Evolutionary conservation across 1,140 invertebrate species (phyloP).

Genomic region (Thaumatotibia leucotreta): DNA sequence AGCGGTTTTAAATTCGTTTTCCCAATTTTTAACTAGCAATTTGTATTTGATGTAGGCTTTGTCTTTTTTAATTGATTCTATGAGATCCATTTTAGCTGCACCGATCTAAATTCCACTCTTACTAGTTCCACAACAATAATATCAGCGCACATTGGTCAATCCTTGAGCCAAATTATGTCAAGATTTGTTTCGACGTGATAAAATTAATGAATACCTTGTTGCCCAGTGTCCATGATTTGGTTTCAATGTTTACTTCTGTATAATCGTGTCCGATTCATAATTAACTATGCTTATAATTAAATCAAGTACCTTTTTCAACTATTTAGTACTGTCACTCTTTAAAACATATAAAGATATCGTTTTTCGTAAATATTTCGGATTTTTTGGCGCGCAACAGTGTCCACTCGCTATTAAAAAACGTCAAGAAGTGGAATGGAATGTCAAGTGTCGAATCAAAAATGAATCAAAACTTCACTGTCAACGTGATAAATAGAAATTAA

Average conservation of each 20-base stretch:
- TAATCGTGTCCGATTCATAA: not conserved
- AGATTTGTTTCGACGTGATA: not conserved
- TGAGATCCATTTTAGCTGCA: constrained; percentile 50
- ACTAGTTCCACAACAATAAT: not conserved
- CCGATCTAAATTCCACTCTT: not conserved
- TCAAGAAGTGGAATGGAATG: too few species aligned
- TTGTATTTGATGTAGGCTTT: constrained; percentile 80
- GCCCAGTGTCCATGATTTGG: not conserved
- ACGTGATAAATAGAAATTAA: too few species aligned
- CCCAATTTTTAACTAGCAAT: constrained; percentile 86
- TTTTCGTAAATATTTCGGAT: not conserved
- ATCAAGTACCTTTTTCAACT: not conserved
- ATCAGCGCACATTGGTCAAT: not conserved
- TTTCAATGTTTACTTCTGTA: not conserved
- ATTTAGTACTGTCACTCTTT: not conserved
- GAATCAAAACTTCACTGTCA: not conserved
- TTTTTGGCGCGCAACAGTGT: not conserved
- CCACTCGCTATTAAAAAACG: not conserved
- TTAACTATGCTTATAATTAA: not conserved
- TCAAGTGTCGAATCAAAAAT: too few species aligned
- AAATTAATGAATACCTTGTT: not conserved
- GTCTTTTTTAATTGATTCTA: constrained; percentile 60
- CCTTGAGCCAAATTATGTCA: not conserved
- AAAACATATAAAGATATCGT: not conserved
- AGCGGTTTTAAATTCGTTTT: constrained; percentile 84